These are phyloP conservation scores for Craseonycteris thonglongyai DNA, from an alignment of 2,113 vertebrate genomes.

Conservation along the genomic window DNA sequence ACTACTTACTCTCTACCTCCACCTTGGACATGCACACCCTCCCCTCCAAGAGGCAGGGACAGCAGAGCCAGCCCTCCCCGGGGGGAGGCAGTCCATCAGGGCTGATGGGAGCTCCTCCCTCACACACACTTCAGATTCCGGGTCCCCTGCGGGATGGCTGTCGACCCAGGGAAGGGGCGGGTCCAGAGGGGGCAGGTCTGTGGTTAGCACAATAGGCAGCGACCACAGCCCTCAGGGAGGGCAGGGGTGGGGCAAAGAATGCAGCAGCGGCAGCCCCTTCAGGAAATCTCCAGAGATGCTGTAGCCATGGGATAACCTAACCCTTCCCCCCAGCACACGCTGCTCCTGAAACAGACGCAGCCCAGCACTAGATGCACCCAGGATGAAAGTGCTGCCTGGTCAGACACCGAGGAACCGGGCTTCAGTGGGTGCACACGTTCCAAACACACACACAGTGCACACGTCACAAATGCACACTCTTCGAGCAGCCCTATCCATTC, in stretches of 20 bases:
- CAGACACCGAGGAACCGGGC: background rate
- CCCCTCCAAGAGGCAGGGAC: background rate
- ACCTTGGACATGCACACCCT: background rate
- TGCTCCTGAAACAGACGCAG: background rate
- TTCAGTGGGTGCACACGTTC: rapidly evolving
- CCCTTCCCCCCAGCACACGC: background rate
- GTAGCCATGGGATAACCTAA: background rate
- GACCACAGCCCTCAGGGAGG: background rate
- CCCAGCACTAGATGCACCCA: background rate
- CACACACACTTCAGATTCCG: background rate
- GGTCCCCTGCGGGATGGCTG: background rate
- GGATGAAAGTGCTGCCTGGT: background rate
- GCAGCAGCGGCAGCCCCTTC: background rate
- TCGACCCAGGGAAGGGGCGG: background rate
- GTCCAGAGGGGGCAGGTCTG: background rate
- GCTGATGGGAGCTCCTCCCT: background rate
- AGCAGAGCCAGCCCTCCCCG: background rate
- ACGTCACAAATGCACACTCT: background rate
- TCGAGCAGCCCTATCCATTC: background rate
- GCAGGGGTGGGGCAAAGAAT: background rate
- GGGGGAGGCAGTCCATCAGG: background rate
- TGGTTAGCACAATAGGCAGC: background rate
- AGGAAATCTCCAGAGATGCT: background rate
- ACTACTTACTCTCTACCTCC: background rate
- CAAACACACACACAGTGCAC: rapidly evolving